These are phyloP conservation scores for Aphelenchoides fujianensis DNA, from an alignment of 1,140 invertebrate species.

Conservation along the genomic window DNA sequence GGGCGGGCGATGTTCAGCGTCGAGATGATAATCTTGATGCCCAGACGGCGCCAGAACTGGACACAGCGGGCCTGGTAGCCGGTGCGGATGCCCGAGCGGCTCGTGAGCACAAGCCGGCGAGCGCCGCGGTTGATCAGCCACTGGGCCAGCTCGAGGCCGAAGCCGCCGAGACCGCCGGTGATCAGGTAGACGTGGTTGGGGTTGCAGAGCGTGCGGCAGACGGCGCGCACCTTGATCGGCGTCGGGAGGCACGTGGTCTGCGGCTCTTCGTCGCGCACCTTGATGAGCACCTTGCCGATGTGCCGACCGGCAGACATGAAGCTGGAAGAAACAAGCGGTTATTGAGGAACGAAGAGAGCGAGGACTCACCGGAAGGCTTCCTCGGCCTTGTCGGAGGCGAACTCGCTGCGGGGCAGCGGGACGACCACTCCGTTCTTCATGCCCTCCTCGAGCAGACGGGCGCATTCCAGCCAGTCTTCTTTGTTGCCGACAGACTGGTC, in stretches of 20 bases:
- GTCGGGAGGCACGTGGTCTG: constrained; percentile 54
- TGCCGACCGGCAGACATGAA: constrained; percentile 96
- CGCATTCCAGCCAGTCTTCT: constrained; percentile 73
- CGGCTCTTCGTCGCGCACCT: constrained; percentile 77
- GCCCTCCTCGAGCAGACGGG: constrained; percentile 75
- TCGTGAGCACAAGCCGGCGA: constrained; percentile 76
- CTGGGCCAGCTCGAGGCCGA: constrained; percentile 84
- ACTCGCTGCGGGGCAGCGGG: constrained; percentile 78
- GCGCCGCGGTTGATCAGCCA: constrained; percentile 85
- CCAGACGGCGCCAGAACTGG: constrained; percentile 72
- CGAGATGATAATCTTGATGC: constrained; percentile 73
- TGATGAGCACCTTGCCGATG: constrained; percentile 88
- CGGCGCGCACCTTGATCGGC: constrained; percentile 69
- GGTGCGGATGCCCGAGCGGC: constrained; percentile 78
- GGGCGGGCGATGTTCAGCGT: constrained; percentile 70
- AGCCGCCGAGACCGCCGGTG: constrained; percentile 83
- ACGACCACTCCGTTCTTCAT: constrained; percentile 78
- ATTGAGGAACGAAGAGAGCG: constrained; percentile 8
- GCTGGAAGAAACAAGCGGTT: constrained; percentile 38
- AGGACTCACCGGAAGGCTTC: constrained; percentile 73
- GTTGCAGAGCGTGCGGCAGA: constrained; percentile 81
- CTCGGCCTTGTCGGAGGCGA: constrained; percentile 79
- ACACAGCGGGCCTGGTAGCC: constrained; percentile 80
- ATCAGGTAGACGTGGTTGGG: constrained; percentile 82
- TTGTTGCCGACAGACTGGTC: constrained; percentile 68